Base-by-base conservation (phyloP, 2,888 invertebrate species). In the Lasioglossum villosulum region DNA sequence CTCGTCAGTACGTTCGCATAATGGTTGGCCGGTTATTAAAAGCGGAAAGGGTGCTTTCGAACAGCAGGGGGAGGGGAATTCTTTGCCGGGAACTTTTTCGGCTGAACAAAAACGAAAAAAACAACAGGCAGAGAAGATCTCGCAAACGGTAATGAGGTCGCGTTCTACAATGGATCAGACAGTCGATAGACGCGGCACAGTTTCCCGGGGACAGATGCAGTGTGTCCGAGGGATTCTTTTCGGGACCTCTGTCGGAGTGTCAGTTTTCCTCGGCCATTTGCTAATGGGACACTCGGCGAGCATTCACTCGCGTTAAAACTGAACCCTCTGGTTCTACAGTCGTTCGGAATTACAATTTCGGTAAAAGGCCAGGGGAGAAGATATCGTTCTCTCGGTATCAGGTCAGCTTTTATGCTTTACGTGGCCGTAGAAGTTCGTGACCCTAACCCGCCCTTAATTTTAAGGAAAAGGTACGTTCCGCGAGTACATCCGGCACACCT, bases 281-380 rank as follows among this genome's bases (percentile, higher is more conserved):
- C 80, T 90, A 85, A 90, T 90, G 86, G 78, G 59, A 75, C 70
- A 71, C 66, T 78, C 70, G 68, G 72, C 45, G 83, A 68, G 78
- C 83, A 66, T 83, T 86, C 82, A 80, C 30, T 75, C 75, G 71
- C 52, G 52, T 83, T 85, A 83, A 66, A 63, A 72, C 80, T 77
- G 83, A 86, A 86, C 83, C 77, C 74, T 27, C 73, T 19, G 63
- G 75, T 66, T 75, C 75, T 45, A 27, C 74, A 66, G 63, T 79
- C 63, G 74, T 75, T 66, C 42, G 86, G 42, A 86, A 86, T 78
- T 86, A 83, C 83, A 87, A 87, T 87, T 87, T 87, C 73, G 83
- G 86, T 87, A 86, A 87, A 87, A 87, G 86, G 87, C 77, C 77
- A 19, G 73, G 30, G 4, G 72, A 52, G 12, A 19, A 23, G 59